Conservation (phyloP, 2,113 vertebrate genomes). For the Poeciliopsis prolifica region DNA sequence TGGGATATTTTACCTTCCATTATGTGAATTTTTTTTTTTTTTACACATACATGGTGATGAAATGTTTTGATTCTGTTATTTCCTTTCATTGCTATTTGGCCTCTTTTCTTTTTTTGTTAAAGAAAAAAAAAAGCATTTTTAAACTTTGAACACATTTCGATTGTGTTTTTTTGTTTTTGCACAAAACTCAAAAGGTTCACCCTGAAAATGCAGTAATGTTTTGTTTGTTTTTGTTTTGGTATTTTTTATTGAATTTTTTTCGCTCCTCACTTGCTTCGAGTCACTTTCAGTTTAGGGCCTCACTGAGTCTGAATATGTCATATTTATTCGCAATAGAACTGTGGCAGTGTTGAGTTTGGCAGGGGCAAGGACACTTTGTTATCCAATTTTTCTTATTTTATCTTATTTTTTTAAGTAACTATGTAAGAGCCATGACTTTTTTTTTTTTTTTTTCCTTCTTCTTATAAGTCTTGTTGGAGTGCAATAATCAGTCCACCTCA, state of each 20-base stretch:
- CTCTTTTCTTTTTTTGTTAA: constrained; percentile 4
- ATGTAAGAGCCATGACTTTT: constrained; percentile 73
- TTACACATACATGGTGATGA: constrained; percentile 63
- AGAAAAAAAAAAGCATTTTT: constrained; percentile 33
- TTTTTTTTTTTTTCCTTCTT: constrained; percentile 9
- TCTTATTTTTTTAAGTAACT: constrained; percentile 34
- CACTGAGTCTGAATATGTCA: constrained; percentile 74
- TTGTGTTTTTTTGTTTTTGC: constrained; percentile 47
- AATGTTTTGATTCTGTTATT: constrained; percentile 62
- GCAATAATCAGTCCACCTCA: constrained; percentile 82
- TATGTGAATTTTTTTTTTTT: constrained; percentile 62
- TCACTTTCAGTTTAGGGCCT: constrained; percentile 74
- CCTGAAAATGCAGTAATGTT: constrained; percentile 75
- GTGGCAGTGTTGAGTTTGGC: constrained; percentile 69
- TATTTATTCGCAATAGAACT: constrained; percentile 80
- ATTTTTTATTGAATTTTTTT: background rate
- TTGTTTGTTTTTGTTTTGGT: constrained; percentile 14
- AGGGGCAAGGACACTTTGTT: constrained; percentile 69
- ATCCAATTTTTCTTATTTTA: constrained; percentile 54
- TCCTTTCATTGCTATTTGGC: constrained; percentile 59
- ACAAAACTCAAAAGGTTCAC: constrained; percentile 68
- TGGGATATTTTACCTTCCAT: constrained; percentile 68
- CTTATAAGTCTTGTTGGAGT: constrained; percentile 72
- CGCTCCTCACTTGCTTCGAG: constrained; percentile 64
- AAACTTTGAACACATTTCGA: constrained; percentile 45